A percentile compares a stretch with the other conserved stretches of the same genome.
Conservation (phyloP, 2,797 vertebrate genomes). For the Echeneis naucrates region DNA sequence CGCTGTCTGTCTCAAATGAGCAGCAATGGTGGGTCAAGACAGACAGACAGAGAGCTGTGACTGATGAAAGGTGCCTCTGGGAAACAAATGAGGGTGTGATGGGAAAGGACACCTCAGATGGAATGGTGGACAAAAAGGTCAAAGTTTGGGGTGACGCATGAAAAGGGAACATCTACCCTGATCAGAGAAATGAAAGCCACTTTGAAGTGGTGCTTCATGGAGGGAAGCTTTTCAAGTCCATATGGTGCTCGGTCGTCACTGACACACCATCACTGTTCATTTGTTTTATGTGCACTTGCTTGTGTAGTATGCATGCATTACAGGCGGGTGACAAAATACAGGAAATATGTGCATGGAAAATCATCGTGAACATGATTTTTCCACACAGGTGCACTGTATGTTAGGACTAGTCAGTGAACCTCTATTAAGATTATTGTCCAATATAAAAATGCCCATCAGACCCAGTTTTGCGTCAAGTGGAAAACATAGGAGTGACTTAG, state of each 20-base stretch:
- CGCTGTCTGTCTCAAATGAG: conserved; percentile 41
- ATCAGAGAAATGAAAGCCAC: conserved; percentile 54
- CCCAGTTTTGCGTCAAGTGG: not conserved
- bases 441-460: not conserved
- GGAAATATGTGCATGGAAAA: not conserved
- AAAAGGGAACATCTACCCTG: conserved; percentile 41
- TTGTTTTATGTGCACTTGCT: not conserved
- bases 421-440: not conserved
- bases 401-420: no score
- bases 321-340: not conserved
- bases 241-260: not conserved
- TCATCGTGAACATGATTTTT: not conserved
- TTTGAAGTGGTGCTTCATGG: conserved; percentile 52
- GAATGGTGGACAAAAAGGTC: conserved; percentile 57
- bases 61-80: conserved; percentile 49
- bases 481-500: not conserved
- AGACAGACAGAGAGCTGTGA: conserved; percentile 45
- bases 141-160: conserved; percentile 45
- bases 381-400: no score
- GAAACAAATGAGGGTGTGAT: conserved; percentile 52
- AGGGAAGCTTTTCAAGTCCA: conserved; percentile 24
- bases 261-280: not conserved
- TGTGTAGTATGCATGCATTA: not conserved
- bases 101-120: conserved; percentile 53
- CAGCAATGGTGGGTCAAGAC: conserved; percentile 34